These are phyloP conservation scores for Eciton burchellii DNA, from an alignment of 1,140 invertebrate genomes.

Conservation along the genomic window DNA sequence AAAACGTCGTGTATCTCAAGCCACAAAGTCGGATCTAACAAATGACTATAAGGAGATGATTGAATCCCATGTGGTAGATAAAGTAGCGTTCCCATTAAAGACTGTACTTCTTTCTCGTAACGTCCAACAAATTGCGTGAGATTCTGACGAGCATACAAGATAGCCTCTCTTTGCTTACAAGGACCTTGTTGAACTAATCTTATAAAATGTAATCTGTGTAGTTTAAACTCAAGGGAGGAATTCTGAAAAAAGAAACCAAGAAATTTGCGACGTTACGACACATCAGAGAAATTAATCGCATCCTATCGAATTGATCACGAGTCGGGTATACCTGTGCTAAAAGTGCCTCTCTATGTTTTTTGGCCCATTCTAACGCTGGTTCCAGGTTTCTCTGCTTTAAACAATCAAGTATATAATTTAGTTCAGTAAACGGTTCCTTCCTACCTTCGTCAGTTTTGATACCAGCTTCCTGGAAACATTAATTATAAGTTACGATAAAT, in stretches of 20 bases:
- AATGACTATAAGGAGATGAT: slow-evolving; percentile 92
- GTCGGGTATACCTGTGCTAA: slow-evolving; percentile 82
- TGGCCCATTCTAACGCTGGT: slow-evolving; percentile 93
- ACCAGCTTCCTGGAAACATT: slow-evolving; percentile 89
- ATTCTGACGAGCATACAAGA: slow-evolving; percentile 94
- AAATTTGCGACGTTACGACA: not conserved
- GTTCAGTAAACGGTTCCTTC: slow-evolving; percentile 93
- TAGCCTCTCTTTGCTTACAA: slow-evolving; percentile 90
- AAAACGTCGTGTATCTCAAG: slow-evolving; percentile 93
- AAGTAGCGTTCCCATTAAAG: slow-evolving; percentile 94
- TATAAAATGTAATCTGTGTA: slow-evolving; percentile 92
- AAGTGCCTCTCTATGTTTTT: slow-evolving; percentile 88
- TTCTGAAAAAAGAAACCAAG: slow-evolving; percentile 82
- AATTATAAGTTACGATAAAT: not conserved
- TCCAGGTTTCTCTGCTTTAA: slow-evolving; percentile 92
- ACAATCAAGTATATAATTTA: slow-evolving; percentile 94
- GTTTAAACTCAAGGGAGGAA: slow-evolving; percentile 94
- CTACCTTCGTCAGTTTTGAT: slow-evolving; percentile 89
- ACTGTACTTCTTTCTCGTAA: slow-evolving; percentile 95
- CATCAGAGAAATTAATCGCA: not conserved
- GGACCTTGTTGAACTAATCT: slow-evolving; percentile 90
- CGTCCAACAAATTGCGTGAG: slow-evolving; percentile 93
- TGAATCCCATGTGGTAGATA: slow-evolving; percentile 93
- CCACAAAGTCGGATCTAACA: slow-evolving; percentile 93
- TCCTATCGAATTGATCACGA: no score